phyloP scores from a whole-genome alignment of 2,888 invertebrate genomes.

The Aphidoletes aphidimyza region DNA sequence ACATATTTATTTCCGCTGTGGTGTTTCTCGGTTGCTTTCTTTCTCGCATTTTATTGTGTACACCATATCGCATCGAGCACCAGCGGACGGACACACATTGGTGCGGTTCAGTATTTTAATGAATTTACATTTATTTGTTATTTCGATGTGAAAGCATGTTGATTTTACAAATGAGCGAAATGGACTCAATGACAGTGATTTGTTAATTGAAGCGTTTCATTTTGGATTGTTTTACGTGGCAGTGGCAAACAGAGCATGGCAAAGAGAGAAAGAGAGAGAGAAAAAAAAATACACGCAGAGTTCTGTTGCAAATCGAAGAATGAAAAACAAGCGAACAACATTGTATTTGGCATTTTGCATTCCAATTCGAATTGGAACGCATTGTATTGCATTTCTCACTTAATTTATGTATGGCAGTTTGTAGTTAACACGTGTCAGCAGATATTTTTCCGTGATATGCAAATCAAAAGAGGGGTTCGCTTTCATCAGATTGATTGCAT shows the following conservation, averaged over 20 bases:
- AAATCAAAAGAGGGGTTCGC: neutral
- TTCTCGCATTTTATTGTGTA: neutral
- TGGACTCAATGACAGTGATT: conserved; percentile 49
- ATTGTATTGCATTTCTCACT: neutral
- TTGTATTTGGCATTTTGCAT: too few species aligned
- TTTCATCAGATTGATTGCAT: conserved; percentile 24
- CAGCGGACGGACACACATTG: too few species aligned
- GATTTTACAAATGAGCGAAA: conserved; percentile 27
- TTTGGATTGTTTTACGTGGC: neutral
- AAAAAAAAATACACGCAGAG: neutral
- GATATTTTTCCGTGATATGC: conserved; percentile 46
- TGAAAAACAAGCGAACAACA: neutral
- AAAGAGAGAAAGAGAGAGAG: neutral
- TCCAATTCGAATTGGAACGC: too few species aligned
- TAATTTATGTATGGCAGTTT: conserved; percentile 51
- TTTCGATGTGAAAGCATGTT: conserved; percentile 30
- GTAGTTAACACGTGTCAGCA: conserved; percentile 45
- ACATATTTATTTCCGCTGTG: conserved; percentile 39
- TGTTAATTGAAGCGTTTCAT: conserved; percentile 43
- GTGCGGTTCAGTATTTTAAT: too few species aligned
- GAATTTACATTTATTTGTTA: neutral
- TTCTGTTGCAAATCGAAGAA: neutral
- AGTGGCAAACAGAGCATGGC: neutral
- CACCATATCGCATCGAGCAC: too few species aligned
- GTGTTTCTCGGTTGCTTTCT: neutral